A percentile compares a stretch with the other conserved stretches of the same genome.
Conservation (phyloP, 2,888 invertebrate genomes). For the Ochlodes sylvanus region DNA sequence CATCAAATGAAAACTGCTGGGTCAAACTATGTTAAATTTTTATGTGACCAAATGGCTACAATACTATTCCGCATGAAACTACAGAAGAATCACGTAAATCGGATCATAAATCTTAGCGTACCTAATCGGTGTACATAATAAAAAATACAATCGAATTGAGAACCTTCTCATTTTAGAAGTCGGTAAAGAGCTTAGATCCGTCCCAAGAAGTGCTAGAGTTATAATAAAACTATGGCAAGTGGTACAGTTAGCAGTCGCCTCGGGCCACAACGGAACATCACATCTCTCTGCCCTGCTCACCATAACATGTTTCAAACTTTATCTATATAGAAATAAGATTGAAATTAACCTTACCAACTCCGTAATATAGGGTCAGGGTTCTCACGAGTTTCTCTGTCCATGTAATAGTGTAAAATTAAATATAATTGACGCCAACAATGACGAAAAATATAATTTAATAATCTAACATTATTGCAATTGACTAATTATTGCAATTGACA, state of each 20-base stretch:
- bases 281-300: neutral
- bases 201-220: neutral
- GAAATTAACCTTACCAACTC: neutral
- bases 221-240: constrained; percentile 28
- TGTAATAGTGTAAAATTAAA: constrained; percentile 21
- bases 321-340: neutral
- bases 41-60: no score
- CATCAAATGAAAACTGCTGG: no score
- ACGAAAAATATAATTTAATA: constrained; percentile 8
- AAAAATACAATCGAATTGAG: no score
- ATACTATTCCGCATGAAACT: no score
- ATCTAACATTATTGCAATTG: no score
- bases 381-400: constrained; percentile 22
- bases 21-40: no score
- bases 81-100: no score
- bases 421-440: constrained; percentile 4
- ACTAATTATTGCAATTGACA: no score
- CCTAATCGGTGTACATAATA: no score
- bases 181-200: no score
- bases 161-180: no score
- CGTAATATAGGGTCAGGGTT: neutral
- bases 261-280: constrained; percentile 27
- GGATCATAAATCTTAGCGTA: no score
- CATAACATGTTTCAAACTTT: neutral
- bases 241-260: constrained; percentile 30